Conservation (phyloP, 2,797 vertebrate genomes). For the Epinephelus coioides region DNA sequence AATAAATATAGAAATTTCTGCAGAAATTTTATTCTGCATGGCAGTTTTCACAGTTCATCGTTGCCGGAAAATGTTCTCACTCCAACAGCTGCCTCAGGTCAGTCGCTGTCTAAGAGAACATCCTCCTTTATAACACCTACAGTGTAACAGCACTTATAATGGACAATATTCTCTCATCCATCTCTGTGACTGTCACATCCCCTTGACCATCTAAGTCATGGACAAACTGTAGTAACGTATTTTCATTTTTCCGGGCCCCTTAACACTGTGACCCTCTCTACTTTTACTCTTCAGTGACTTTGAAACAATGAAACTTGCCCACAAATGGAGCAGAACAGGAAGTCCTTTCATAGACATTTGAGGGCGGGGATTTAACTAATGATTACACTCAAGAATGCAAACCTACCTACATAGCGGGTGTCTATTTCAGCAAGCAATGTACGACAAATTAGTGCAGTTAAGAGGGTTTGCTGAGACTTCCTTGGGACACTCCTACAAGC, state of each 20-base stretch:
- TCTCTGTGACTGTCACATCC: conserved; percentile 2
- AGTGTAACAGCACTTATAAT: background rate
- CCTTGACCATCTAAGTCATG: background rate
- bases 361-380: background rate
- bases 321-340: conserved; percentile 6
- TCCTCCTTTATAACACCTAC: background rate
- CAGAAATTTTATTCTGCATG: background rate
- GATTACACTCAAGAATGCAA: background rate
- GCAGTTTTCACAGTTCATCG: background rate
- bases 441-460: no score
- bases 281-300: conserved; percentile 1
- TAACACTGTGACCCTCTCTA: background rate
- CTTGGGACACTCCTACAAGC: background rate
- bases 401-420: background rate
- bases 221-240: background rate
- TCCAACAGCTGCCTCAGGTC: background rate
- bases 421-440: background rate
- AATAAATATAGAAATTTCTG: no score
- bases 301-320: conserved; percentile 6
- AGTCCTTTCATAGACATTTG: background rate
- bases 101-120: background rate
- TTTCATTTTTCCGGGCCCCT: conserved; percentile 1
- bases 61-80: background rate
- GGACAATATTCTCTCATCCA: conserved; percentile 4
- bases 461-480: background rate